Base-by-base conservation (phyloP, 2,888 invertebrate species). In the Buathra laborator region DNA sequence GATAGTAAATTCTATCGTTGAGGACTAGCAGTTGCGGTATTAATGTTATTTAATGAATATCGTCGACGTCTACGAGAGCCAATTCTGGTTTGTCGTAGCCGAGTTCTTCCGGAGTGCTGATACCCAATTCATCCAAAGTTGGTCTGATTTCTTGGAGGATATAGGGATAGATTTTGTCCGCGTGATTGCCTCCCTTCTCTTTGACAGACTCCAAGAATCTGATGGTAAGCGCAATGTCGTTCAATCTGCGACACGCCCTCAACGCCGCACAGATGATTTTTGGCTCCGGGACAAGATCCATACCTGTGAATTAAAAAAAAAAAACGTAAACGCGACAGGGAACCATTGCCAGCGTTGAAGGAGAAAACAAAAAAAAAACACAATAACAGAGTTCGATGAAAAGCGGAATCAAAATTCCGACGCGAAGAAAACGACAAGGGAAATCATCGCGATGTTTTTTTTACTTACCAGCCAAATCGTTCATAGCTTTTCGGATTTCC, bases 41-140 rank as follows among this genome's bases (percentile, higher is more conserved):
- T 46, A 29, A 72, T 46, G 53, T 74, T 68, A 71, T 93, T 37
- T 90, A 93, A 90, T 95, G 95, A 91, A 96, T 95, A 83, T 97
- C 96, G 92, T 96, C 97, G 81, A 97, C 96, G 91, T 95, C 96
- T 90, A 96, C 94, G 88, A 98, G 95, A 85, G 97, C 98, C 94
- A 99, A 95, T 94, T 99, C 99, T 81, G 99, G 99, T 94, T 98
- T 97, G 94, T 99, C 99, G 92, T 98, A 99, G 85, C 99, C 99
- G 91, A 99, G 95, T 93, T 99, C 98, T 94, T 99, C 99, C 0
- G 97, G 98, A 44, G 99, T 99, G 78, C 96, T 96, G 89, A 99
- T 96, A 67, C 99, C 99, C 83, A 99, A 95, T 94, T 99, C 99
- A 59, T 96, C 96, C 83, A 99, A 95, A 2, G 99, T 98, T 46